phyloP scores from a whole-genome alignment of 2,797 vertebrate species.

The Carduelis carduelis region DNA sequence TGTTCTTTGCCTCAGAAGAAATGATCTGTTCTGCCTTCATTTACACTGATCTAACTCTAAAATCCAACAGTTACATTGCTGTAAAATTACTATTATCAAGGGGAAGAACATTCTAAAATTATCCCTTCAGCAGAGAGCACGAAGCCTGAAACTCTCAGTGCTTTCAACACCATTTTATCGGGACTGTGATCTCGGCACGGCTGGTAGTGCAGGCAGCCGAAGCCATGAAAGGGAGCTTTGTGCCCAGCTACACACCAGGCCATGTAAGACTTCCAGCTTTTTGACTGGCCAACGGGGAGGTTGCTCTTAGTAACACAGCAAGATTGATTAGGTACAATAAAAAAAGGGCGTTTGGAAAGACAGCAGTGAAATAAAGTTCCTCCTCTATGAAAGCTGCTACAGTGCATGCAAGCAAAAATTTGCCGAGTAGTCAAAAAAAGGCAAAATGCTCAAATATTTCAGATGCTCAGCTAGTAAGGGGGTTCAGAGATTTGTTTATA shows the following conservation, averaged over 20 bases:
- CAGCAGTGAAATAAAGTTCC: neutral
- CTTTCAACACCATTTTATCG: conserved; percentile 28
- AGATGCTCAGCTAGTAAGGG: neutral
- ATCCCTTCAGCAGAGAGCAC: conserved; percentile 5
- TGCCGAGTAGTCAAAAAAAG: neutral
- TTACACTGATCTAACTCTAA: conserved; percentile 34
- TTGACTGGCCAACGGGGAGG: neutral
- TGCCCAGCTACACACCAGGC: conserved; percentile 5
- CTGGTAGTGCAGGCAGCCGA: neutral
- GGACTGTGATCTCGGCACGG: conserved; percentile 21
- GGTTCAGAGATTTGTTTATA: neutral
- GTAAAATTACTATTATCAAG: conserved; percentile 58
- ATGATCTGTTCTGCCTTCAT: conserved; percentile 37
- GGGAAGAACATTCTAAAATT: conserved; percentile 66
- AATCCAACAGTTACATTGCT: conserved; percentile 48
- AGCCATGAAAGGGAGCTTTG: conserved; percentile 53
- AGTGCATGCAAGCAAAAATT: neutral
- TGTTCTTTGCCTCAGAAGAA: conserved; percentile 19
- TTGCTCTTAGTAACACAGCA: conserved; percentile 31
- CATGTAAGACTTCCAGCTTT: conserved; percentile 4
- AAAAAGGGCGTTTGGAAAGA: neutral
- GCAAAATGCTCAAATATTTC: neutral
- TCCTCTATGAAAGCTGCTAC: neutral
- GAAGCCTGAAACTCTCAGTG: conserved; percentile 32
- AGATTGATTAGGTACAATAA: conserved; percentile 27